Evolutionary conservation across 2,888 invertebrate species (phyloP), one percentile per base, ranked within the genome.

Genomic region (Athalia circularis): DNA sequence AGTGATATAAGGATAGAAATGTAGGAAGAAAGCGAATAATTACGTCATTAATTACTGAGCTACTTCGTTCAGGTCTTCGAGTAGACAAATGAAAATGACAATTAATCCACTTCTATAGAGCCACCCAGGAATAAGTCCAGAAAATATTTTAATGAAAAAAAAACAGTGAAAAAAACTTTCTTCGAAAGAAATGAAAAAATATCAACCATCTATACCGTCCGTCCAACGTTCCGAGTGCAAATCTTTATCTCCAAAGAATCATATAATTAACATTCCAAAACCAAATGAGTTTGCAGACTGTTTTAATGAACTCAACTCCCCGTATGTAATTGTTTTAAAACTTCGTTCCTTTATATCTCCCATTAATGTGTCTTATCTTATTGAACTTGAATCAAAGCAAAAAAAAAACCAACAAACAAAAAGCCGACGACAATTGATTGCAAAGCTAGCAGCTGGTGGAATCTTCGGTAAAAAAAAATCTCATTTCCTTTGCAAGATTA

Each of bases 241-340:
- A 72, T 45, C 72, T 59, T 13, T 13, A 50, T 68, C 59, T 59
- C 47, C 72, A 15, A 47, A 59, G 57, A n/a, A 9, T 47, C 59
- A 72, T 29, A 29, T 29, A 29, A 29, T 72, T 72, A 72, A 57
- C 72, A 43, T 72, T 59, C 47, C 4, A 8, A 29, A 11, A n/a
- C 72, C 45, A 43, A 52, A 72, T 29, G 72, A 59, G 45, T 72
- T 59, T 68, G 3, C 7, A 54, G 68, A 68, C 52, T 68, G 57
- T 59, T 45, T 61, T 78, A 78, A 78, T 76, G 79, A 65, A 79
- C 79, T 76, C 65, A 43, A 75, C 79, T 67, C 48, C 59, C 76
- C n/a, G 79, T 76, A 75, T 79, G 79, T 76, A 77, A 79, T 79
- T 76, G 79, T 79, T 79, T 76, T 67, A 75, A 59, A 79, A 79